phyloP scores from a whole-genome alignment of 2,113 vertebrate species.

The Phoxinus phoxinus region DNA sequence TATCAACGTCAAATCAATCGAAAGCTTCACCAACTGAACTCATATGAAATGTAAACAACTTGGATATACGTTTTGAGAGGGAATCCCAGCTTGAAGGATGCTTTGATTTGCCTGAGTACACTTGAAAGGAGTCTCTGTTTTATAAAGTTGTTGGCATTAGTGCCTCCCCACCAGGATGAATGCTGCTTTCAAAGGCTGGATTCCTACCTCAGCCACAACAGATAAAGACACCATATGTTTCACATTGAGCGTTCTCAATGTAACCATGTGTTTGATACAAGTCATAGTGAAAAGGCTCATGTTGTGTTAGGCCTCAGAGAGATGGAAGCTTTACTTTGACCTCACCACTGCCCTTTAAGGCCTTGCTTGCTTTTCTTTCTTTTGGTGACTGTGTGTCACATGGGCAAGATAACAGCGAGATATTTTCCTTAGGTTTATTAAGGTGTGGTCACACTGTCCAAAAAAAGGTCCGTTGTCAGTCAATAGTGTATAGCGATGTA shows the following conservation, averaged over 20 bases:
- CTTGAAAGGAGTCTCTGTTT: not conserved
- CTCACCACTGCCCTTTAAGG: not conserved
- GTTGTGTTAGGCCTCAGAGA: not conserved
- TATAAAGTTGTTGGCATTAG: conserved; percentile 23
- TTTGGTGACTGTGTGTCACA: not conserved
- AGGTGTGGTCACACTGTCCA: not conserved
- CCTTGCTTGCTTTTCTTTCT: not conserved
- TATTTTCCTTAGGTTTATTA: conserved; percentile 13
- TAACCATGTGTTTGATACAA: conserved; percentile 30
- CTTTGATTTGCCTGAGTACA: conserved; percentile 18
- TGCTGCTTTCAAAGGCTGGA: not conserved
- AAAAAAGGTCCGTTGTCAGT: not conserved
- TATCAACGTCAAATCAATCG: not conserved
- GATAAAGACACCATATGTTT: conserved; percentile 23
- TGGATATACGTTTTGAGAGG: not conserved
- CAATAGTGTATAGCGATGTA: not conserved
- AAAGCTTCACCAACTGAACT: not conserved
- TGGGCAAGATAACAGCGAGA: not conserved
- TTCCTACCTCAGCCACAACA: conserved; percentile 13
- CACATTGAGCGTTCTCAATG: conserved; percentile 11
- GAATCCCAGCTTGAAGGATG: conserved; percentile 6
- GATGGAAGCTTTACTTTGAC: conserved; percentile 19
- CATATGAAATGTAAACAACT: conserved; percentile 20
- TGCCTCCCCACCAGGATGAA: not conserved
- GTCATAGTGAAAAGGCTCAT: not conserved